Evolutionary conservation across 1,140 invertebrate species (phyloP).

Genomic region (Drosophila ambigua): DNA sequence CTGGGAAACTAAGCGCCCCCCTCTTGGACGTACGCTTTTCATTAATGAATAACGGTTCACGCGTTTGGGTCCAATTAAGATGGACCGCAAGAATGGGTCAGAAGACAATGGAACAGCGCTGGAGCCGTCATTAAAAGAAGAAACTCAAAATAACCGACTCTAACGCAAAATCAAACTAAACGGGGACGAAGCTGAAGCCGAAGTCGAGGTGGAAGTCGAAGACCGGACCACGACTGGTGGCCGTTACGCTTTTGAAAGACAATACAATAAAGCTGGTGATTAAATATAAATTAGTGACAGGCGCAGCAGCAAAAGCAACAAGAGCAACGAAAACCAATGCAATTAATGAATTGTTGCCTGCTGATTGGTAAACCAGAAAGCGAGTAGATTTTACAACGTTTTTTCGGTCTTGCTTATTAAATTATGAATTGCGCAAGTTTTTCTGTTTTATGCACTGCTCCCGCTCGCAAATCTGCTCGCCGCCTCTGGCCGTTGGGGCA

Average conservation of each 20-base stretch:
- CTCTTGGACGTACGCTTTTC: slow-evolving; percentile 30
- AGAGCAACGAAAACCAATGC: slow-evolving; percentile 40
- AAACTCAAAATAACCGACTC: slow-evolving; percentile 34
- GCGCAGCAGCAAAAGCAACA: slow-evolving; percentile 37
- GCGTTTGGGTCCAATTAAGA: slow-evolving; percentile 60
- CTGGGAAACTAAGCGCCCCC: slow-evolving; percentile 7
- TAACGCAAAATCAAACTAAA: slow-evolving; percentile 15
- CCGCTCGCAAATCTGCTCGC: slow-evolving; percentile 33
- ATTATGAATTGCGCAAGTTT: slow-evolving; percentile 71
- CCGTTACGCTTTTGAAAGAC: slow-evolving; percentile 53
- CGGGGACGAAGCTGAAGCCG: not conserved
- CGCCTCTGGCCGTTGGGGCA: slow-evolving; percentile 58
- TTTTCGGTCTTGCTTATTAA: slow-evolving; percentile 49
- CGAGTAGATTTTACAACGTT: slow-evolving; percentile 51
- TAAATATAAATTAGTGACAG: slow-evolving; percentile 64
- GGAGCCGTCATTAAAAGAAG: slow-evolving; percentile 56
- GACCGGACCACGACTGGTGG: slow-evolving; percentile 18
- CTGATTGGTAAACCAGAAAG: slow-evolving; percentile 61
- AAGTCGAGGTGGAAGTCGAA: slow-evolving; percentile 3
- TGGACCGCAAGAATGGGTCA: slow-evolving; percentile 42
- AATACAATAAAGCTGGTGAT: slow-evolving; percentile 48
- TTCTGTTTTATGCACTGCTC: slow-evolving; percentile 57
- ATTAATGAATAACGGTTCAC: slow-evolving; percentile 70
- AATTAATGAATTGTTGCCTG: slow-evolving; percentile 61
- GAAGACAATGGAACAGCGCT: slow-evolving; percentile 48